Conservation (phyloP, 1,140 invertebrate species). For the Teleogryllus occipitalis region DNA sequence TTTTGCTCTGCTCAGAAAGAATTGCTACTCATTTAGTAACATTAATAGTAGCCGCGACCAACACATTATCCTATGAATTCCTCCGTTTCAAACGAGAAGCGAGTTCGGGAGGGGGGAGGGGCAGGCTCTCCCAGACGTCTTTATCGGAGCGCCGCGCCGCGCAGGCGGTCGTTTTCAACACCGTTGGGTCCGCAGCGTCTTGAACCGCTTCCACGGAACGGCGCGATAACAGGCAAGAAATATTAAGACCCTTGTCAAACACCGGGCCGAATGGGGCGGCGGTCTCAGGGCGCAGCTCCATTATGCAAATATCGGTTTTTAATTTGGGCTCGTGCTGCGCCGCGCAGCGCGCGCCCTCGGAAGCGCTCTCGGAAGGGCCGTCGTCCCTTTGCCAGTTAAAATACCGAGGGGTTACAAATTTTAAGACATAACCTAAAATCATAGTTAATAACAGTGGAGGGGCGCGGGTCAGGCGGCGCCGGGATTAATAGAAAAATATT, state of each 20-base stretch:
- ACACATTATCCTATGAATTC: too few relatives aligned
- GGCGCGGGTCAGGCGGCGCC: neutral
- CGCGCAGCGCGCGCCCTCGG: neutral
- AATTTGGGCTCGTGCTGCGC: neutral
- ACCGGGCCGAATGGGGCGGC: neutral
- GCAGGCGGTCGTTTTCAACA: too few relatives aligned
- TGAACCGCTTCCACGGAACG: neutral
- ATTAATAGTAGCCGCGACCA: too few relatives aligned
- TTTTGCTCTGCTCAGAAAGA: too few relatives aligned
- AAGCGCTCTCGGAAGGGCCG: neutral
- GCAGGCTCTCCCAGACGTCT: too few relatives aligned
- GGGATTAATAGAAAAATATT: conserved; percentile 1
- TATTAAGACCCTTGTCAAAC: conserved; percentile 4
- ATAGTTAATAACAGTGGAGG: neutral
- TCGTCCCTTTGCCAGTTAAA: neutral
- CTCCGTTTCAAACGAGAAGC: too few relatives aligned
- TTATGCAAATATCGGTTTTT: conserved; percentile 1
- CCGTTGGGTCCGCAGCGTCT: too few relatives aligned
- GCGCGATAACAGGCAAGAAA: neutral
- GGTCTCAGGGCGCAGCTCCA: neutral
- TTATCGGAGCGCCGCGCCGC: too few relatives aligned
- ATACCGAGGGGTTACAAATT: neutral
- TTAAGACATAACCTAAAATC: neutral
- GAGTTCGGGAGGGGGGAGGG: too few relatives aligned
- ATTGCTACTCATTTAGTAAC: too few relatives aligned